Evolutionary conservation across 2,113 vertebrate genomes (phyloP), one percentile per base, ranked within the genome.

Genomic region (Heterocephalus glaber): DNA sequence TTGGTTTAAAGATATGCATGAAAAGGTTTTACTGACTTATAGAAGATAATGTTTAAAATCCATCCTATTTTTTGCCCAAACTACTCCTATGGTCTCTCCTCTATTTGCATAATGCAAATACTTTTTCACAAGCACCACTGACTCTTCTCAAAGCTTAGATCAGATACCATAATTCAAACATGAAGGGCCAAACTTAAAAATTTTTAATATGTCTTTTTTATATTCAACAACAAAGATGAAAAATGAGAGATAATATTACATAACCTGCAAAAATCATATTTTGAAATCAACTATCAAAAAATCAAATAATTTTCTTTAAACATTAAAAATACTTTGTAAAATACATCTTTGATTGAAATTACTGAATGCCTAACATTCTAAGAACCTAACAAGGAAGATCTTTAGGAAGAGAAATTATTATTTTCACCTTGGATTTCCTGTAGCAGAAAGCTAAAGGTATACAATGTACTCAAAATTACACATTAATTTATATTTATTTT

Each of bases 21-120:
- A 77, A 93, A 96, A 95, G 8, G 3, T 61, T 90, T 52, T 38
- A 89, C 72, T 90, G 85, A 95, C 93, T 95, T 97, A 61, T 68
- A 82, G 79, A 92, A 96, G 56, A 83, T 86, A 94, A 90, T 80
- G 54, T 90, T 95, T 91, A 80, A 95, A 95, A 96, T 97, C 92
- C 97, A 92, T 95, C 72, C 65, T 93, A 14, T 87, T 95, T 41
- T 97, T 96, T 97, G 77, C 17, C 91, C 72, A 92, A 89, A 76
- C 44, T 86, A 70, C 66, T 95, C 30, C 24, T 68, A 24, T 72
- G 35, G 70, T 85, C 60, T 93, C 68, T n/a, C 81, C 94, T 94
- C 28, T 96, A 72, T 90, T 96, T 95, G 54, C 38, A 95, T 95
- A 95, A 90, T 92, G n/a, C 87, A 88, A 93, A 95, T 87, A 95